Conservation (phyloP, 2,888 invertebrate genomes). For the Arenicola marina region DNA sequence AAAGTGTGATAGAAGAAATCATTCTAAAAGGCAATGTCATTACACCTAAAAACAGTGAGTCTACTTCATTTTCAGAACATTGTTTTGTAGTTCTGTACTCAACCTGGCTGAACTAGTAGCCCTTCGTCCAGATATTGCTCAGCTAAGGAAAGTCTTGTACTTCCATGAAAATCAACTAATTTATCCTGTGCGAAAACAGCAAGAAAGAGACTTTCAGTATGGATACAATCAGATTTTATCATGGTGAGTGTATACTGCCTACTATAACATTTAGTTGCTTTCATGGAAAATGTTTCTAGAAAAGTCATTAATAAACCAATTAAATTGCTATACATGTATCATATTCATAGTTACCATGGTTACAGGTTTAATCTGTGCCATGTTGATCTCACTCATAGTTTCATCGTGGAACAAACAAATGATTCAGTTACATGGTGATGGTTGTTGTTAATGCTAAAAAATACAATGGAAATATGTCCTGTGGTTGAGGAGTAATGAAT, state of each 20-base stretch:
- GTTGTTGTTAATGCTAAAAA: no score
- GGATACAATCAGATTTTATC: constrained; percentile 77
- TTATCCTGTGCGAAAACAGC: constrained; percentile 71
- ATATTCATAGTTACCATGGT: no score
- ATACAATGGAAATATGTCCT: no score
- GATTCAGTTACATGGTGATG: no score
- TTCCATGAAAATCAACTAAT: constrained; percentile 79
- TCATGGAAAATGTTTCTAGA: no score
- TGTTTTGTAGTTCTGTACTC: constrained; percentile 74
- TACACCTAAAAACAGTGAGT: background rate
- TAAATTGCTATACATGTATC: no score
- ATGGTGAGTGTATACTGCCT: constrained; percentile 12
- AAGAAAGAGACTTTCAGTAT: constrained; percentile 75
- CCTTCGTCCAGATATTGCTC: constrained; percentile 69
- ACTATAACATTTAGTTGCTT: background rate
- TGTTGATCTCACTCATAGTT: no score
- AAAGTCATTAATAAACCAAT: no score
- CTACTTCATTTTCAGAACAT: constrained; percentile 54
- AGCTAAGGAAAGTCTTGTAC: constrained; percentile 71
- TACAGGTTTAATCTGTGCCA: no score
- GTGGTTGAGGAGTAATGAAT: no score
- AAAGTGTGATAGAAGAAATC: background rate
- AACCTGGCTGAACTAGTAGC: constrained; percentile 74
- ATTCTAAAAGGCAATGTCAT: background rate
- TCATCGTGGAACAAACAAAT: no score